Percentiles rank a stretch among this genome's conserved stretches.
phyloP scores from a whole-genome alignment of 2,888 invertebrate genomes.

The Diogma glabrata region DNA sequence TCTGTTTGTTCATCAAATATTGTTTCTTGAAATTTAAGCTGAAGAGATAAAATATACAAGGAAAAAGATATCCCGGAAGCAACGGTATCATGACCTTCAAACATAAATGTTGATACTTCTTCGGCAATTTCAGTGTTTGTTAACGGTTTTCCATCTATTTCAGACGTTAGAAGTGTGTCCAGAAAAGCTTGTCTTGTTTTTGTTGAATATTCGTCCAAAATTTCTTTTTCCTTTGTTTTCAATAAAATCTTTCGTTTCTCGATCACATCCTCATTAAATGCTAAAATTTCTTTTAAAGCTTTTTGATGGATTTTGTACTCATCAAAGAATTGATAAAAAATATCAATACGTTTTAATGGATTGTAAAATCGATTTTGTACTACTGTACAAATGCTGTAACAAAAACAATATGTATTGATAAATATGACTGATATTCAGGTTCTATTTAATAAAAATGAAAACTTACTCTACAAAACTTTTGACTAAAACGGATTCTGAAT shows the following conservation, averaged over 20 bases:
- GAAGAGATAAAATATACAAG: conserved; percentile 40
- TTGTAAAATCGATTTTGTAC: conserved; percentile 27
- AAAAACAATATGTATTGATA: neutral
- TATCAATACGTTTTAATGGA: conserved; percentile 27
- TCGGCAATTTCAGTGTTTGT: conserved; percentile 29
- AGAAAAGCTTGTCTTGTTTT: conserved; percentile 29
- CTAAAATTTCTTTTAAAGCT: conserved; percentile 28
- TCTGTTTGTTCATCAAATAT: conserved; percentile 38
- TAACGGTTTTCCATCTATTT: conserved; percentile 26
- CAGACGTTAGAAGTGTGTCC: conserved; percentile 28
- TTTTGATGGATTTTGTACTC: conserved; percentile 25
- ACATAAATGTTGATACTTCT: conserved; percentile 34
- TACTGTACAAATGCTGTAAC: conserved; percentile 25
- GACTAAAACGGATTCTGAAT: conserved; percentile 1
- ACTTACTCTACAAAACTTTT: neutral
- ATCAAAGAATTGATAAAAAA: conserved; percentile 25
- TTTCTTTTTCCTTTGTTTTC: no score
- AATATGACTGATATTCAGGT: neutral
- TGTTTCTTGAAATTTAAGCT: conserved; percentile 41
- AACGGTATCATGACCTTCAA: conserved; percentile 47
- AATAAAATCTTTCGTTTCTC: neutral
- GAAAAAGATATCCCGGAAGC: conserved; percentile 44
- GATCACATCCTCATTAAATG: neutral
- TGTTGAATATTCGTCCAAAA: neutral
- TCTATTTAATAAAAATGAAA: no score